Conservation (phyloP, 1,140 invertebrate species). For the Bombus turneri region DNA sequence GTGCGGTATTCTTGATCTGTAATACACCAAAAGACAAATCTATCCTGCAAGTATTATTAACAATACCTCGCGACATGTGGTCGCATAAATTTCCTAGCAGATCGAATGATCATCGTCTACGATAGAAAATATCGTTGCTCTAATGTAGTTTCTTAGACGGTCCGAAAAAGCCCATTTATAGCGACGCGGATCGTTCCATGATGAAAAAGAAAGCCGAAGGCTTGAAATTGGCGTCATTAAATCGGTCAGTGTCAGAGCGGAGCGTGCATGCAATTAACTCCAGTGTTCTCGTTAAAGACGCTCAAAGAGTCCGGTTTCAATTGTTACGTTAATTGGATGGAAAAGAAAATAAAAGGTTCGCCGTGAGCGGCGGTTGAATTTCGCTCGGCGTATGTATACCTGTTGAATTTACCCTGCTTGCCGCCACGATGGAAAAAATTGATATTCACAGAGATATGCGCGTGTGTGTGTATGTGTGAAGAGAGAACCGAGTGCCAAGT, state of each 20-base stretch:
- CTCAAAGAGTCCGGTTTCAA: constrained; percentile 8
- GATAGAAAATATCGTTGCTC: not conserved
- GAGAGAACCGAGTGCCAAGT: not conserved
- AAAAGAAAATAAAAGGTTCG: constrained; percentile 4
- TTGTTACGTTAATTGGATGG: constrained; percentile 33
- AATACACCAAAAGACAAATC: not conserved
- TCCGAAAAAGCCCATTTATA: not conserved
- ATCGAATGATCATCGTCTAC: not conserved
- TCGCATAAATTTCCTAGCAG: not conserved
- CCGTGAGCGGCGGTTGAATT: not conserved
- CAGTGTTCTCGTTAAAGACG: not conserved
- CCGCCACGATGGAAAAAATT: not conserved
- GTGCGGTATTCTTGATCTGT: too few species aligned
- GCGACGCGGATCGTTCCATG: not conserved
- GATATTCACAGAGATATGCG: not conserved
- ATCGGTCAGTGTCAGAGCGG: not conserved
- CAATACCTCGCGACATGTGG: not conserved
- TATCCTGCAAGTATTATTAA: not conserved
- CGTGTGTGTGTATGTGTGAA: too few species aligned
- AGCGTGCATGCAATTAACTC: constrained; percentile 10
- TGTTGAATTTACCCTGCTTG: constrained; percentile 29
- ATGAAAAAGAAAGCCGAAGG: not conserved
- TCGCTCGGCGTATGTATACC: constrained; percentile 2
- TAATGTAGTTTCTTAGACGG: not conserved
- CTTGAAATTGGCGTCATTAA: constrained; percentile 7